phyloP scores from a whole-genome alignment of 2,797 vertebrate species.

The Spea hammondii region DNA sequence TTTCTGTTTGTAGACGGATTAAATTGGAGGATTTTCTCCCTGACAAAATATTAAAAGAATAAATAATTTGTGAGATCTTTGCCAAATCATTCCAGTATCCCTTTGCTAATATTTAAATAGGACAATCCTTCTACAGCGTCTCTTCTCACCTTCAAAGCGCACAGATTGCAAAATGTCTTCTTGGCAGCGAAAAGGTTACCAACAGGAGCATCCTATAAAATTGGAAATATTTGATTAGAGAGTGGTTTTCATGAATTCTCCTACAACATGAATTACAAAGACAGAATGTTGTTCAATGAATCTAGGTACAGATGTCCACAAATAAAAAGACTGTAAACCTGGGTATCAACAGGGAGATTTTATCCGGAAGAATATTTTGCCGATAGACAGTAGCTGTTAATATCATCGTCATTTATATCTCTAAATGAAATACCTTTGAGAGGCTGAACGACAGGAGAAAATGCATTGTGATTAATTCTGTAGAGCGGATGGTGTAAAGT shows the following conservation, averaged over 20 bases:
- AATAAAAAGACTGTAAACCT: conserved; percentile 37
- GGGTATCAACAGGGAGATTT: conserved; percentile 30
- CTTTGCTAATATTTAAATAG: conserved; percentile 27
- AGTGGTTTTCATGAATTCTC: conserved; percentile 7
- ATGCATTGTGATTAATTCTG: conserved; percentile 43
- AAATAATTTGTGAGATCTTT: conserved; percentile 47
- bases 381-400: conserved; percentile 31
- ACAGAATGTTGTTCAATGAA: conserved; percentile 25
- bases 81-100: conserved; percentile 35
- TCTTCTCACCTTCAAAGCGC: neutral
- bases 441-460: conserved; percentile 36
- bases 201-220: neutral
- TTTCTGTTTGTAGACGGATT: conserved; percentile 42
- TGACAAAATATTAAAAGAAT: conserved; percentile 41
- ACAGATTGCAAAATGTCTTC: neutral
- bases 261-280: conserved; percentile 19
- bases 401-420: conserved; percentile 44
- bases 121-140: neutral
- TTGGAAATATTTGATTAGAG: neutral
- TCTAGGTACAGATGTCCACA: conserved; percentile 37
- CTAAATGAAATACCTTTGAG: conserved; percentile 47
- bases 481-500: conserved; percentile 41
- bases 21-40: conserved; percentile 33
- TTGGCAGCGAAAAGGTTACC: neutral
- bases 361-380: conserved; percentile 9